Conservation (phyloP, 2,113 vertebrate genomes). For the Pterocles burchelli region DNA sequence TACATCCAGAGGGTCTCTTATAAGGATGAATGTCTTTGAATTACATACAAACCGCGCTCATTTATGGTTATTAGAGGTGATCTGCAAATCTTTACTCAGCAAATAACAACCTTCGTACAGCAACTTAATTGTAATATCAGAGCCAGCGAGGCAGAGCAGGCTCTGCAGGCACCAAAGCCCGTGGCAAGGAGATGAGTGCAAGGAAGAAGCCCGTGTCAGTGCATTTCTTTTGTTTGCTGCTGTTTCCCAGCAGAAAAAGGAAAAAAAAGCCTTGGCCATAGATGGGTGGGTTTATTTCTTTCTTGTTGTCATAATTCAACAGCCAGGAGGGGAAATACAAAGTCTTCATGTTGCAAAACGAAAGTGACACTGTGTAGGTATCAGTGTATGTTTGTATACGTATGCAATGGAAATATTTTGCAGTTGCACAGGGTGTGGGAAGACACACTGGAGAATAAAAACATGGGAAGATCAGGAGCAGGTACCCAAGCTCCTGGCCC, state of each 20-base stretch:
- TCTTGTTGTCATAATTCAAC: background rate
- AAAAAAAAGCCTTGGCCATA: background rate
- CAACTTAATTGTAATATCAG: background rate
- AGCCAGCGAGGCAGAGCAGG: background rate
- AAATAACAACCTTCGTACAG: background rate
- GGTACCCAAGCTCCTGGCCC: background rate
- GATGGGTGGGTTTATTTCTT: background rate
- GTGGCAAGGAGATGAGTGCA: rapidly evolving
- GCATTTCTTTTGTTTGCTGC: background rate
- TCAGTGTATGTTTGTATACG: rapidly evolving
- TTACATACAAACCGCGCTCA: background rate
- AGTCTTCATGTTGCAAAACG: background rate
- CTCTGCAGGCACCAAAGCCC: background rate
- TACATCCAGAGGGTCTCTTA: background rate
- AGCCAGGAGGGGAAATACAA: background rate
- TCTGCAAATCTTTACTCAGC: background rate
- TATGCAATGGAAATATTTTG: rapidly evolving
- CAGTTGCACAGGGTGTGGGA: rapidly evolving
- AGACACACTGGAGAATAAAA: background rate
- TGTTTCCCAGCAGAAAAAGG: background rate
- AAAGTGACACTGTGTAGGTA: background rate
- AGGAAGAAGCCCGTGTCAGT: rapidly evolving
- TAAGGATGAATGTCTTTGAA: background rate
- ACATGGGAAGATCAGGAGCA: background rate
- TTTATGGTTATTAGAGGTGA: background rate